Evolutionary conservation across 2,888 invertebrate genomes (phyloP).

Genomic region (Drosophila sordidula): DNA sequence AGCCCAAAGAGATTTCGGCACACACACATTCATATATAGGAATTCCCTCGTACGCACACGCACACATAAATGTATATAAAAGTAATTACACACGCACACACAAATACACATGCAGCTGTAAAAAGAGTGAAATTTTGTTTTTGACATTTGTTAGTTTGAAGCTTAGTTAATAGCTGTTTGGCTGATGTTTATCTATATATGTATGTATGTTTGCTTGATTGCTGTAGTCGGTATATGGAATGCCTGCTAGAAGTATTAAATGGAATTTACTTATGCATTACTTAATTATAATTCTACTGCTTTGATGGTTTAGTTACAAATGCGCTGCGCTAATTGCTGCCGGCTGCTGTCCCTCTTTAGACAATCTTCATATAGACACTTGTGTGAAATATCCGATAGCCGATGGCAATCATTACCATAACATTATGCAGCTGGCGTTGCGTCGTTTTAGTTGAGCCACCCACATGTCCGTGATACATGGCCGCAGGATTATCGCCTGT

Average conservation of each 20-base stretch:
- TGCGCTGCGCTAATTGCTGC: conserved; percentile 26
- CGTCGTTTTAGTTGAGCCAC: conserved; percentile 85
- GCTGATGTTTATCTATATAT: conserved; percentile 18
- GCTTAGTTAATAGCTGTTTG: conserved; percentile 33
- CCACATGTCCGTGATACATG: conserved; percentile 88
- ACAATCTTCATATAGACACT: conserved; percentile 80
- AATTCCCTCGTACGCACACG: conserved; percentile 18
- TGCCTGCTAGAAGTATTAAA: conserved; percentile 11
- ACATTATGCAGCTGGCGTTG: conserved; percentile 83
- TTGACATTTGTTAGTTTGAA: conserved; percentile 4
- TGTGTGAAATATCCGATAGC: conserved; percentile 82
- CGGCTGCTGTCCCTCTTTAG: conserved; percentile 46
- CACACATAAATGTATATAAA: conserved; percentile 32
- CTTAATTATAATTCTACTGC: conserved; percentile 34
- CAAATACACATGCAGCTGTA: conserved; percentile 1
- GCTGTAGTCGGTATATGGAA: conserved; percentile 8
- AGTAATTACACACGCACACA: conserved; percentile 27
- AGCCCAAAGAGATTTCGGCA: not conserved
- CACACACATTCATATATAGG: conserved; percentile 2
- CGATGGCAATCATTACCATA: conserved; percentile 80
- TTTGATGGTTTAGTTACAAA: conserved; percentile 56
- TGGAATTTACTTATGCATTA: conserved; percentile 32
- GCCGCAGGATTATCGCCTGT: conserved; percentile 93
- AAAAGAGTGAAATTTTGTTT: not conserved
- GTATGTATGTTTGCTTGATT: not conserved